Percentiles rank a stretch among this genome's conserved stretches.
Evolutionary conservation across 2,113 vertebrate species (phyloP).

Genomic region (Cyphomyrus discorhynchus): DNA sequence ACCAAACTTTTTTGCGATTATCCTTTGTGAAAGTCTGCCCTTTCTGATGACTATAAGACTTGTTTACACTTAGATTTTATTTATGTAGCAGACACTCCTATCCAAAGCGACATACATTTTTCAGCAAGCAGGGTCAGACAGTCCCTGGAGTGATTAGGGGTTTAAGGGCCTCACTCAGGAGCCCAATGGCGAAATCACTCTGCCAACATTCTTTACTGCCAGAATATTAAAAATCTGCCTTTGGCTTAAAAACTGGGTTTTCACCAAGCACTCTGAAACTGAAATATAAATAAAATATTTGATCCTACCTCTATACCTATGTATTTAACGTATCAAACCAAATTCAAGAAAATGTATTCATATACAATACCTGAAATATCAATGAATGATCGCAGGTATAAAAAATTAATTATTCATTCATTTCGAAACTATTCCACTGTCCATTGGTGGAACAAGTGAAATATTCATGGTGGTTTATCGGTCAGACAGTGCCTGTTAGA

Average conservation of each 20-base stretch:
- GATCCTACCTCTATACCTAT: neutral
- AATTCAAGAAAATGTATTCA: neutral
- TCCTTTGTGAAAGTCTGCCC: neutral
- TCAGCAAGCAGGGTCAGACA: neutral
- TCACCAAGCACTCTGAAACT: neutral
- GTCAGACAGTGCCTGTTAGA: neutral
- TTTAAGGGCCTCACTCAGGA: neutral
- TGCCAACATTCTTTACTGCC: neutral
- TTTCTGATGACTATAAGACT: neutral
- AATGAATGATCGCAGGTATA: neutral
- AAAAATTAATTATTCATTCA: neutral
- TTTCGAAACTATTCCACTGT: neutral
- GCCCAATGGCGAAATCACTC: neutral
- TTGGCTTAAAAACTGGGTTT: neutral
- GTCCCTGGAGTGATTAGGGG: neutral
- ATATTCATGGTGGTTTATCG: neutral
- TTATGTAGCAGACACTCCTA: neutral
- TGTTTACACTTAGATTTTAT: neutral
- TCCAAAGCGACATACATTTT: neutral
- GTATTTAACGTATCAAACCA: neutral
- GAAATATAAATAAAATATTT: neutral
- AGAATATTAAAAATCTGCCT: neutral
- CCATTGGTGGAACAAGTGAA: neutral
- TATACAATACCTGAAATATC: neutral
- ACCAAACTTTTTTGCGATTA: neutral